Conservation (phyloP, 2,888 invertebrate genomes). For the Sesia apiformis region DNA sequence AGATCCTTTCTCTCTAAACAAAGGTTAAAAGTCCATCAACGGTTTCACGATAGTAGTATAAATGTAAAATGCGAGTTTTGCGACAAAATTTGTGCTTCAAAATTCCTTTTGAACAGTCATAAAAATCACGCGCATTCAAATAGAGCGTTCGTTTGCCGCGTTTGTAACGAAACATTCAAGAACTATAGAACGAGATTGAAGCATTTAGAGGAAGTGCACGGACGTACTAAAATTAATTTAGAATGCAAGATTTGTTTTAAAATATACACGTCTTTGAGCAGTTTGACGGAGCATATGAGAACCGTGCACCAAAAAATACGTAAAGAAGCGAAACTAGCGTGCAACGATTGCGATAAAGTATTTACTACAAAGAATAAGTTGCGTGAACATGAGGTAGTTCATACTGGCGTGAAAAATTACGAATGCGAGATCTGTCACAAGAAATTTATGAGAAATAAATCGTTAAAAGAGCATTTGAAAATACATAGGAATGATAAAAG, state of each 20-base stretch:
- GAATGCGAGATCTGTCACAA: slow-evolving; percentile 71
- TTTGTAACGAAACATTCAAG: slow-evolving; percentile 61
- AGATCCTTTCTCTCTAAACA: neutral
- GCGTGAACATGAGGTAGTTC: slow-evolving; percentile 70
- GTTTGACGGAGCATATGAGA: slow-evolving; percentile 50
- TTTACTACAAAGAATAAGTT: slow-evolving; percentile 72
- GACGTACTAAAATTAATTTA: slow-evolving; percentile 52
- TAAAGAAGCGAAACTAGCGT: slow-evolving; percentile 62
- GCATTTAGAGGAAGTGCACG: slow-evolving; percentile 51
- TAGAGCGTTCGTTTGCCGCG: slow-evolving; percentile 60
- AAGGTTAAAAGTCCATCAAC: neutral
- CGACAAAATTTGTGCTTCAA: neutral
- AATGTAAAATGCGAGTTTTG: neutral
- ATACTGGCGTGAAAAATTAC: slow-evolving; percentile 68
- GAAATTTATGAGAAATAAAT: slow-evolving; percentile 56
- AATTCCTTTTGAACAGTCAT: neutral
- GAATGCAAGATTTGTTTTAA: slow-evolving; percentile 53
- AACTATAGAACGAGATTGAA: slow-evolving; percentile 57
- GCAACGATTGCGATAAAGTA: slow-evolving; percentile 65
- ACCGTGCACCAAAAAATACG: slow-evolving; percentile 45
- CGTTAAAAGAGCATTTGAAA: slow-evolving; percentile 61
- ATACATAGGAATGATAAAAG: slow-evolving; percentile 61
- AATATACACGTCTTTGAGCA: neutral
- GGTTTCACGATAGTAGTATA: neutral
- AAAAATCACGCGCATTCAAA: slow-evolving; percentile 25